A percentile compares a stretch with the other conserved stretches of the same genome.
Conservation (phyloP, 2,888 invertebrate genomes). For the Agrotis exclamationis region DNA sequence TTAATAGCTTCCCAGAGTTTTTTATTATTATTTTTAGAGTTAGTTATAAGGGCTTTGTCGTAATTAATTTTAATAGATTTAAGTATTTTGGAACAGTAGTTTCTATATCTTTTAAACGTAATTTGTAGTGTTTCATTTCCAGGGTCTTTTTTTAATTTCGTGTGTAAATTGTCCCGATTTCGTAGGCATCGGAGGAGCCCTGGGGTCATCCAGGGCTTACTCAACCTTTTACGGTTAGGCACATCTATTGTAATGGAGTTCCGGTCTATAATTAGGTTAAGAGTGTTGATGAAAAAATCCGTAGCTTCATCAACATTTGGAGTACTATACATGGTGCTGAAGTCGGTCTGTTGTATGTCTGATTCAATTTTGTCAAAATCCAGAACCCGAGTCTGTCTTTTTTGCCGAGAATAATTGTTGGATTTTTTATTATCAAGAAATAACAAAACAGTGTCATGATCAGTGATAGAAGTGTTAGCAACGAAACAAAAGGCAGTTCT, state of each 20-base stretch:
- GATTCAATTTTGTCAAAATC: conserved; percentile 1
- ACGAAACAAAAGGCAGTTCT: too few species aligned
- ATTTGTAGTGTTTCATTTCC: too few species aligned
- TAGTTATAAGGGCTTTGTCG: too few species aligned
- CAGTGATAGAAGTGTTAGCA: neutral
- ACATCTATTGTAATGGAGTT: neutral
- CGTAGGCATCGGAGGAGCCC: neutral
- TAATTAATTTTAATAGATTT: too few species aligned
- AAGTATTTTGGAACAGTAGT: too few species aligned
- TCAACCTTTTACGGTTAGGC: conserved; percentile 1
- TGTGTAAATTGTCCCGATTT: neutral
- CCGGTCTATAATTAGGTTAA: neutral
- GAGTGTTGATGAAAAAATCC: neutral
- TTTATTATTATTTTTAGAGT: too few species aligned
- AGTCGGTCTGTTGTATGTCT: neutral
- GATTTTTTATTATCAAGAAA: neutral
- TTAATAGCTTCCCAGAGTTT: too few species aligned
- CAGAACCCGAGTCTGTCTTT: neutral
- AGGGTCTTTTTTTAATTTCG: too few species aligned
- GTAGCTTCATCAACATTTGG: too few species aligned
- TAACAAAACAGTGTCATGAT: neutral
- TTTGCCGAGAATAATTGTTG: neutral
- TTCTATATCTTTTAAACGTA: too few species aligned
- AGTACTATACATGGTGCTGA: neutral
- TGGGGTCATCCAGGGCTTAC: neutral